Base-by-base conservation (phyloP, 2,888 invertebrate species). In the Boloria selene region DNA sequence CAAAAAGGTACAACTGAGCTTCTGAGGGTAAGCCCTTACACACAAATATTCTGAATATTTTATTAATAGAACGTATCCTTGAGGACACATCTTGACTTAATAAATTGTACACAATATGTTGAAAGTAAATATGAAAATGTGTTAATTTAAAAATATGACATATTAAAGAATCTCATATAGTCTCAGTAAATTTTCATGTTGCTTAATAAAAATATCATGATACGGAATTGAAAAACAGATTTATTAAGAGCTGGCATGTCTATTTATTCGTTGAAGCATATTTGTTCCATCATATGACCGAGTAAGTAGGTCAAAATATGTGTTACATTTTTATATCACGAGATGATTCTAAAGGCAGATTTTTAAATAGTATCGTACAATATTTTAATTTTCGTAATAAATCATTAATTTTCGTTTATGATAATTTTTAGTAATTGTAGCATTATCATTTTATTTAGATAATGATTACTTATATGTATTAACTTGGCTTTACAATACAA, bases 21-120 rank as follows among this genome's bases (percentile, higher is more conserved):
- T 31, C 31, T 31, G 6, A 31, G 31, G 31, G 31, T 6, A 31
- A 31, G 31, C 31, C 31, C 10, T 38, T 7, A 38, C 2, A 2
- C 51, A 14, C 1, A 54, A 17, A 7, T 17, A 38, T 38, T 17
- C 31, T n/a, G 7, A 53, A 13, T 54, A 6, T 13, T 54, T 38
- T 17, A 16, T 54, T 17, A 54, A 10, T 5, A 83, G 82, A 78
- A 77, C 75, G 78, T 79, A 82, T 79, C 62, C 65, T 63, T 50
- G 68, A 59, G 31, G 31, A 10, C 31, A 38, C 10, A 10, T 10
- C 51, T 51, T 67, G 55, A 62, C 62, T 53, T 52, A 49, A 63
- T 63, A 53, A 67, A 66, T 59, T 59, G 53, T 58, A 13, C 38
- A 38, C 45, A 59, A 22, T 51, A 31, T 16, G 1, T 31, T 45